These are phyloP conservation scores for Sebastes fasciatus DNA, from an alignment of 2,113 vertebrate genomes.

Conservation along the genomic window DNA sequence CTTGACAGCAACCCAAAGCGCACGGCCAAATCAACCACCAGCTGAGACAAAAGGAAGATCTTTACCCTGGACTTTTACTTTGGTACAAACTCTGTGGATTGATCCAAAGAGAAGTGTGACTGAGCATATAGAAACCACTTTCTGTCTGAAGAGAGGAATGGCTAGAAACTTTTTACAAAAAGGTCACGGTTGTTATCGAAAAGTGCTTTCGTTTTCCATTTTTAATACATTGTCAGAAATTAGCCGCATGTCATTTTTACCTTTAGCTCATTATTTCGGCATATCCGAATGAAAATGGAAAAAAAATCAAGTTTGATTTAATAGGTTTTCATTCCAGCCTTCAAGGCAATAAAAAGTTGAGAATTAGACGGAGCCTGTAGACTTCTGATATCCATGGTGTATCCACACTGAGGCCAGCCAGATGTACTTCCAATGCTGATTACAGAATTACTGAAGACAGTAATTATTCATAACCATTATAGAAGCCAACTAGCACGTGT, in stretches of 20 bases:
- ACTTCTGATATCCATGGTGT: conserved; percentile 62
- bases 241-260: conserved; percentile 36
- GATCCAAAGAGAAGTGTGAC: background rate
- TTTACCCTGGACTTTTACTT: conserved; percentile 26
- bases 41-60: background rate
- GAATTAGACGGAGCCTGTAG: conserved; percentile 69
- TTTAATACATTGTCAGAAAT: conserved; percentile 45
- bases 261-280: conserved; percentile 34
- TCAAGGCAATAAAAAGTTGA: conserved; percentile 56
- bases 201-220: background rate
- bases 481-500: conserved; percentile 36
- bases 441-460: conserved; percentile 63
- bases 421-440: conserved; percentile 55
- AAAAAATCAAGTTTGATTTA: conserved; percentile 54
- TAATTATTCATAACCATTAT: conserved; percentile 70
- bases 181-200: conserved; percentile 32
- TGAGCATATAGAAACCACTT: background rate
- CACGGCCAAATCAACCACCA: conserved; percentile 6
- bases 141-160: background rate
- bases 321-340: conserved; percentile 69
- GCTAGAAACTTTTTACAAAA: conserved; percentile 11
- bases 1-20: conserved; percentile 31
- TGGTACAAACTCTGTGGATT: conserved; percentile 5
- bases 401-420: conserved; percentile 34
- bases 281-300: conserved; percentile 39